Evolutionary conservation across 2,888 invertebrate genomes (phyloP), one percentile per base, ranked within the genome.

Genomic region (Pecten maximus): DNA sequence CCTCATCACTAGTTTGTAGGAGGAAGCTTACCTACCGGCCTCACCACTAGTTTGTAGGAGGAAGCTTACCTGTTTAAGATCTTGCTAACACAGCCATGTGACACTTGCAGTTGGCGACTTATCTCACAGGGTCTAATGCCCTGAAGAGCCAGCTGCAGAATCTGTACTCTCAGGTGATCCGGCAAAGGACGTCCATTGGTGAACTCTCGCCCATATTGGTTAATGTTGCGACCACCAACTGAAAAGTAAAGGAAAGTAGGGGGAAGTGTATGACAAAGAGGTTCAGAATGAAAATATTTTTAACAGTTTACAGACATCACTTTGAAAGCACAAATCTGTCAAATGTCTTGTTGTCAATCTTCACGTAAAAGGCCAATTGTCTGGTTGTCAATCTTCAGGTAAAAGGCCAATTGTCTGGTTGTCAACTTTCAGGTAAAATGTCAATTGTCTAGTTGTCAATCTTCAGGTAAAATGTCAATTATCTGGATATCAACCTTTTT

Each of bases 81-180:
- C 92, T 97, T 97, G 94, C 96, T 96, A 91, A 96, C 96, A 94
- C 96, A 97, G 50, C 96, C 96, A 93, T 97, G 97, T 0, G 96
- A 96, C 44, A 97, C 97, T 91, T 96, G 96, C 8, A 97, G 94
- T 91, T 96, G 96, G 8, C 97, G 94, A 91, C 96, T 96, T 92
- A 97, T 97, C 92, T 97, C 97, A 93, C 97, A 97, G 0, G 97
- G 97, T 44, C 97, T 93, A 44, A 96, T 96, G 3, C 96, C 96
- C 92, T 96, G 96, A 44, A 96, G 93, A 0, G 97, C 97, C 90
- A 96, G 93, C 94, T 96, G 96, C 28, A 97, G 94, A 90, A 97
- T 97, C 93, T 96, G 95, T 1, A 96, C 96, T 23, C 97, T 93
- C 19, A 97, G 94, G 91, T 96, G 96, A 89, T 97, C 97, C 6